Percentiles rank a stretch among this genome's conserved stretches.
Conservation (phyloP, 2,113 vertebrate genomes). For the Laticauda laticaudata region DNA sequence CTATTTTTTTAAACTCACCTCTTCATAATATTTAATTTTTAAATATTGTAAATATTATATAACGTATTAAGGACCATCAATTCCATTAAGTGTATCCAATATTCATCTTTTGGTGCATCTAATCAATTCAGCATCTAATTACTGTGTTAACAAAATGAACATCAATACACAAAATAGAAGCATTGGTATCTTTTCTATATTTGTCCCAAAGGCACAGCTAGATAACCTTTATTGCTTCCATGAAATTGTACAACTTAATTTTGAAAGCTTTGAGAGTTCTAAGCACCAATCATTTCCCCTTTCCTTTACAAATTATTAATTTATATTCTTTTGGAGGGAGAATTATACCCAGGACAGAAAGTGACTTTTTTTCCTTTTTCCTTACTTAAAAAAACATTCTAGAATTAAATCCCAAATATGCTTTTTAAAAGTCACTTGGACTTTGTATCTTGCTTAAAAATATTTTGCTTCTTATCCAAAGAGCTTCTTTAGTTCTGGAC, state of each 20-base stretch:
- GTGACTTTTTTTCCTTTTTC: not conserved
- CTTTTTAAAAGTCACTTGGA: not conserved
- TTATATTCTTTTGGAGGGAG: not conserved
- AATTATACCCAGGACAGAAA: not conserved
- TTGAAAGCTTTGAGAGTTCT: not conserved
- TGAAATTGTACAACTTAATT: not conserved
- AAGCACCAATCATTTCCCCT: not conserved
- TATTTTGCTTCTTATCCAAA: not conserved
- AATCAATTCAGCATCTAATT: not conserved
- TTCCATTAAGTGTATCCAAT: not conserved
- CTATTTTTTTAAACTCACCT: not conserved
- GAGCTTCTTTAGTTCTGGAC: not conserved
- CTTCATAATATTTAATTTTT: not conserved
- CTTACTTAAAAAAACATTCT: not conserved
- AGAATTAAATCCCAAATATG: not conserved
- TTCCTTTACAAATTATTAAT: not conserved
- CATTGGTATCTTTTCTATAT: not conserved
- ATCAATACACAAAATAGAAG: not conserved
- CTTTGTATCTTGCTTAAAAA: not conserved
- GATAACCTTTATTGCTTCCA: not conserved
- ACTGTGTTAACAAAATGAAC: not conserved
- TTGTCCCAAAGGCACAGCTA: not conserved
- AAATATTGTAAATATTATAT: not conserved
- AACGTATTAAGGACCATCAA: not conserved
- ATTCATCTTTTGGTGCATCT: not conserved